phyloP scores from a whole-genome alignment of 2,888 invertebrate genomes.

The Scaptomyza cyrtandrae region DNA sequence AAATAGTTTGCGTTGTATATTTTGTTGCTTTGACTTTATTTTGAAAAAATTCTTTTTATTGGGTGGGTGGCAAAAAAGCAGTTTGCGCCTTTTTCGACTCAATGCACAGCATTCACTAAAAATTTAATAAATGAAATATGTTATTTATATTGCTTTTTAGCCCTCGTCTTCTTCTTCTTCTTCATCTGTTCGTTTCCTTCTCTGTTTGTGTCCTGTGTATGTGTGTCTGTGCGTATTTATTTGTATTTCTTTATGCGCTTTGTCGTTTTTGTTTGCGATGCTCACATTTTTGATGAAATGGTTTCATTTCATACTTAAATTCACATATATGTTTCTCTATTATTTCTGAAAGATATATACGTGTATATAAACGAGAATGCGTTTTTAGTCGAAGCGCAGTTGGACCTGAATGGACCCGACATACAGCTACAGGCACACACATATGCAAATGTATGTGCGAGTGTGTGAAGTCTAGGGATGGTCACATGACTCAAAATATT shows the following conservation, averaged over 20 bases:
- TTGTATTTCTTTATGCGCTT: slow-evolving; percentile 51
- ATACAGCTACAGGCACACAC: background rate
- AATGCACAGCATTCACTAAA: slow-evolving; percentile 76
- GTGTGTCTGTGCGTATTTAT: slow-evolving; percentile 2
- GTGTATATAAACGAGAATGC: slow-evolving; percentile 29
- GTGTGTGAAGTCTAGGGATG: slow-evolving; percentile 47
- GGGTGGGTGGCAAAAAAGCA: slow-evolving; percentile 44
- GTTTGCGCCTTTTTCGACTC: slow-evolving; percentile 64
- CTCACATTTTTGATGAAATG: slow-evolving; percentile 70
- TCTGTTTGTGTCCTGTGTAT: slow-evolving; percentile 9
- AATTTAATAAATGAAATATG: slow-evolving; percentile 77
- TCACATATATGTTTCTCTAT: slow-evolving; percentile 27
- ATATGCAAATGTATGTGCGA: background rate
- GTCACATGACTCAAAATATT: slow-evolving; percentile 50
- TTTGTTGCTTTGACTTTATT: background rate
- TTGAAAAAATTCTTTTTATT: slow-evolving; percentile 20
- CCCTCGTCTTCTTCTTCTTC: slow-evolving; percentile 35
- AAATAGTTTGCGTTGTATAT: slow-evolving; percentile 1
- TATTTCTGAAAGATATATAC: slow-evolving; percentile 10
- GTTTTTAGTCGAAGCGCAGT: slow-evolving; percentile 54
- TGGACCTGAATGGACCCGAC: slow-evolving; percentile 41
- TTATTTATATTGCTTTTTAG: slow-evolving; percentile 77
- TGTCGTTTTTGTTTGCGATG: slow-evolving; percentile 64
- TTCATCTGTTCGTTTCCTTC: slow-evolving; percentile 15
- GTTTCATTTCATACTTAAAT: slow-evolving; percentile 49